Conservation (phyloP, 1,140 invertebrate species). For the Pseudachorutes palmiensis region DNA sequence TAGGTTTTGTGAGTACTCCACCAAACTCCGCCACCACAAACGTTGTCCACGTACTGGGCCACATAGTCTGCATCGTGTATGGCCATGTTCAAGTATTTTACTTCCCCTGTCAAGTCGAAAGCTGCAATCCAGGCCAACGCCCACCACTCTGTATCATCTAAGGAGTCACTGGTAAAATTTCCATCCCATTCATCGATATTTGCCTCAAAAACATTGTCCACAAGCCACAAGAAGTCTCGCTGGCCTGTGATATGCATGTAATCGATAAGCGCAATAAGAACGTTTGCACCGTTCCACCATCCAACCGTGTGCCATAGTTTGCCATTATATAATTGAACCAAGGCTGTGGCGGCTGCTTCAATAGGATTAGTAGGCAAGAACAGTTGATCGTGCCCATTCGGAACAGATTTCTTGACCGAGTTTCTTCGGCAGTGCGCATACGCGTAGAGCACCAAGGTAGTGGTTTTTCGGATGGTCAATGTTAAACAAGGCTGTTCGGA, state of each 20-base stretch:
- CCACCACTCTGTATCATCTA: conserved; percentile 34
- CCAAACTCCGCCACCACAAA: conserved; percentile 34
- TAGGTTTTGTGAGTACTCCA: conserved; percentile 29
- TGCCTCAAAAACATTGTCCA: conserved; percentile 16
- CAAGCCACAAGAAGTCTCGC: background rate
- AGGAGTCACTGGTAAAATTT: conserved; percentile 30
- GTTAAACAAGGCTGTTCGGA: conserved; percentile 21
- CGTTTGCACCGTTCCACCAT: conserved; percentile 33
- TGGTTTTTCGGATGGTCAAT: conserved; percentile 15
- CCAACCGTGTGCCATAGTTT: conserved; percentile 24
- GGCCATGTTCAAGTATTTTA: conserved; percentile 32
- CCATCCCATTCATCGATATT: conserved; percentile 29
- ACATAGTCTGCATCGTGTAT: conserved; percentile 28
- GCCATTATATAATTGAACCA: conserved; percentile 28
- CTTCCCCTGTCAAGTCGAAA: conserved; percentile 29
- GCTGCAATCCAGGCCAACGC: conserved; percentile 32
- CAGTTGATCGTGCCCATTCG: conserved; percentile 20
- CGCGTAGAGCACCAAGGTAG: conserved; percentile 21
- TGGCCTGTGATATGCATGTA: conserved; percentile 23
- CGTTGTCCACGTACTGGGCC: conserved; percentile 25
- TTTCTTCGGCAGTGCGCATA: conserved; percentile 9
- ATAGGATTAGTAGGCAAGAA: conserved; percentile 10
- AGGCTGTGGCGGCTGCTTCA: conserved; percentile 25
- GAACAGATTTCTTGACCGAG: conserved; percentile 14
- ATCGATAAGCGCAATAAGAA: conserved; percentile 24